Evolutionary conservation across 2,113 vertebrate species (phyloP).

Genomic region (Mirza zaza): DNA sequence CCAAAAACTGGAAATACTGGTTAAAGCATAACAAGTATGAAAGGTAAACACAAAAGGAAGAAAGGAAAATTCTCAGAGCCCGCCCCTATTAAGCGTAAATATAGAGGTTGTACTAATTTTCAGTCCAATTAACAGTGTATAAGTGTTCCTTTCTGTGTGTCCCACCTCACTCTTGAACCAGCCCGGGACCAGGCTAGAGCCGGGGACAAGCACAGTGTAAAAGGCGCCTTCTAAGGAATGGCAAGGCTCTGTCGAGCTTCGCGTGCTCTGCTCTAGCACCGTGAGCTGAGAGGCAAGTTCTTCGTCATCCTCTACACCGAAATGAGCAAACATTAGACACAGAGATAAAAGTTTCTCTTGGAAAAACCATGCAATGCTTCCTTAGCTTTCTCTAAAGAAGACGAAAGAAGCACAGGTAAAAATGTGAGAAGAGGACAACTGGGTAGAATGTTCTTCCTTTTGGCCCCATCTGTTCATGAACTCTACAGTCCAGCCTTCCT

Average conservation of each 20-base stretch:
- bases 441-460: neutral
- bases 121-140: too few relatives aligned
- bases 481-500: too few relatives aligned
- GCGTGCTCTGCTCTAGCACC: rapidly evolving
- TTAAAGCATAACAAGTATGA: neutral
- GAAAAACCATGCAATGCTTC: neutral
- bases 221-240: neutral
- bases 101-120: too few relatives aligned
- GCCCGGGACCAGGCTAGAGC: neutral
- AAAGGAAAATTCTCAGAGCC: neutral
- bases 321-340: too few relatives aligned
- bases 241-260: rapidly evolving
- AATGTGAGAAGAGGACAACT: neutral
- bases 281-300: rapidly evolving
- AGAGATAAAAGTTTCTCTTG: neutral
- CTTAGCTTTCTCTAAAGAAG: neutral
- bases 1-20: neutral
- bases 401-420: neutral
- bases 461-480: neutral
- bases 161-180: neutral
- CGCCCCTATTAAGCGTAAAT: neutral
- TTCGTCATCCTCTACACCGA: rapidly evolving
- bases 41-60: neutral
- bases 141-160: too few relatives aligned
- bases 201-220: neutral